Base-by-base conservation (phyloP, 2,888 invertebrate species). In the Agrochola lychnidis region DNA sequence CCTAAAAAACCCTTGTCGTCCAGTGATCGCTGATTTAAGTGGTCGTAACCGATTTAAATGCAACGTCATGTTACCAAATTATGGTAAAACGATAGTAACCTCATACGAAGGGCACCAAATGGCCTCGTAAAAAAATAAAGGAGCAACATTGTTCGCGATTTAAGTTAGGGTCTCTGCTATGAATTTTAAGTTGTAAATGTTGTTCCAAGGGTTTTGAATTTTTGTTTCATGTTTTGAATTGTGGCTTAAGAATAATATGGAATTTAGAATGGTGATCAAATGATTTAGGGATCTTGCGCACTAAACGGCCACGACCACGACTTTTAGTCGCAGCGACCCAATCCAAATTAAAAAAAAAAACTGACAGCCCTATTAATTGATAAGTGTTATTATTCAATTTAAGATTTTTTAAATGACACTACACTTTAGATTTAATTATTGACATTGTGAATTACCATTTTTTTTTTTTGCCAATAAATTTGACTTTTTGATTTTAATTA, bases 11-110 rank as follows among this genome's bases (percentile, higher is more conserved):
- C 30, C 45, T 59, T 59, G 57, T 25, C 14, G 72, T 45, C 7
- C 19, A 4, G 36, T 48, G 36, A 19, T 22, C 79, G 57, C 45
- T 19, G 57, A 25, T 64, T 30, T 78, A 66, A 79, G 64, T 66
- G 64, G 36, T 5, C 73, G 67, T 78, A 76, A 80, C 70, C 75
- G 62, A 79, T 87, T 84, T 84, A 79, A 81, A 84, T 84, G 88
- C 88, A 76, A 48, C 71, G 81, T 88, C 88, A 88, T 88, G 85
- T 53, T 68, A 81, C 51, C 45, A 70, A 66, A 87, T 88, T 86
- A 84, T 70, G 80, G 61, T 80, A 76, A 88, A 80, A 62, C 66
- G 73, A 64, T 70, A 71, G 78, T 71, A 78, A 74, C 63, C 68
- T 61, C 74, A 78, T 73, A 71, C 57, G 64, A 36, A 67, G 67